These are phyloP conservation scores for Phalanger gymnotis DNA, from an alignment of 2,797 vertebrate genomes.

Conservation along the genomic window DNA sequence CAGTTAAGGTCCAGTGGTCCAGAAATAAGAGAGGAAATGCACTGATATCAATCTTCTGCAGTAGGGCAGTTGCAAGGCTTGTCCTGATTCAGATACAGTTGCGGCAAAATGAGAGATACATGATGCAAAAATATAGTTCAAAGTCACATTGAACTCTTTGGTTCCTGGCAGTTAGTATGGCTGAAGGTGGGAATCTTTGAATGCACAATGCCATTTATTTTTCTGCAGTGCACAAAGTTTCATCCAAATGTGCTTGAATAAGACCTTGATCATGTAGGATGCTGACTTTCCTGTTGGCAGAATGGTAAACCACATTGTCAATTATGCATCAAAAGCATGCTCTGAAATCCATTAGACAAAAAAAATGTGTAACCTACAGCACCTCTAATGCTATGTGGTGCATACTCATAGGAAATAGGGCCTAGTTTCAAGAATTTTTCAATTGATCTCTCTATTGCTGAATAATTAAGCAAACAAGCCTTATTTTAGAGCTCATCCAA, in stretches of 20 bases:
- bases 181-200: conserved; percentile 14
- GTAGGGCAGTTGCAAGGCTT: neutral
- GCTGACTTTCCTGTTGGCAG: conserved; percentile 21
- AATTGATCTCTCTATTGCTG: neutral
- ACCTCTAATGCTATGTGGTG: conserved; percentile 21
- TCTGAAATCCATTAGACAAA: conserved; percentile 26
- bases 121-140: conserved; percentile 47
- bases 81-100: conserved; percentile 43
- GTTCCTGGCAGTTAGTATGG: conserved; percentile 24
- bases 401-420: conserved; percentile 17
- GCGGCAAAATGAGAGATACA: conserved; percentile 33
- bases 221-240: conserved; percentile 35
- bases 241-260: conserved; percentile 56
- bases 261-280: conserved; percentile 1
- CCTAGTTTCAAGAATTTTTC: conserved; percentile 40
- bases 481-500: conserved; percentile 12
- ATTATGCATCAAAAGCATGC: conserved; percentile 35
- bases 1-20: neutral
- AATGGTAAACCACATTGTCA: conserved; percentile 48
- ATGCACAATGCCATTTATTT: conserved; percentile 29
- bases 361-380: neutral
- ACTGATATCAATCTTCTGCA: conserved; percentile 31
- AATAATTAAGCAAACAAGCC: conserved; percentile 15
- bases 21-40: neutral
- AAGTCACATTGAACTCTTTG: conserved; percentile 50